Conservation (phyloP, 2,888 invertebrate genomes). For the Xanthia icteritia region DNA sequence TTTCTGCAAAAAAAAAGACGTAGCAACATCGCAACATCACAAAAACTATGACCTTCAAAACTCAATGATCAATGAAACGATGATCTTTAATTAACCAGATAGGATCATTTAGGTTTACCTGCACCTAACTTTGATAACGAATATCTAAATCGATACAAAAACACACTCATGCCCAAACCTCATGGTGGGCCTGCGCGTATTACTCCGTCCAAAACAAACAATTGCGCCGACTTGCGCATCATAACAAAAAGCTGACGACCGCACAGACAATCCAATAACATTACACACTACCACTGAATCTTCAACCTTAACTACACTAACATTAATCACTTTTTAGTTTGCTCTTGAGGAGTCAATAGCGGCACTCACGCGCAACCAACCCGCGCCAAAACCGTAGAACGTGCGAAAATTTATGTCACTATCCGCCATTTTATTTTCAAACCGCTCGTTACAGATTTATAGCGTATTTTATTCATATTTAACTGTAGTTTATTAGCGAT, state of each 20-base stretch:
- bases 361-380: conserved; percentile 39
- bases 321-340: conserved; percentile 64
- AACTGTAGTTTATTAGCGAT: conserved; percentile 68
- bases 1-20: neutral
- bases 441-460: conserved; percentile 70
- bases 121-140: conserved; percentile 30
- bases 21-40: conserved; percentile 2
- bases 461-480: conserved; percentile 74
- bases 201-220: conserved; percentile 70
- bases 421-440: conserved; percentile 67
- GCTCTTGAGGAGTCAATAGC: conserved; percentile 22
- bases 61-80: neutral
- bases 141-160: conserved; percentile 53
- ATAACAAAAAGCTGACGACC: conserved; percentile 69
- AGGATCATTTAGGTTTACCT: conserved; percentile 26
- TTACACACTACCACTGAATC: conserved; percentile 59
- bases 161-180: conserved; percentile 45
- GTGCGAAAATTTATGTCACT: conserved; percentile 68
- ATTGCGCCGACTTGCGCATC: conserved; percentile 65
- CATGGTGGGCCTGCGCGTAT: conserved; percentile 53
- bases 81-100: neutral
- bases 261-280: conserved; percentile 65
- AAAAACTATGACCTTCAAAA: conserved; percentile 29
- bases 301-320: conserved; percentile 57
- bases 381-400: conserved; percentile 56